Percentiles rank a stretch among this genome's conserved stretches.
phyloP scores from a whole-genome alignment of 2,888 invertebrate genomes.

The Heliconius ethilla region DNA sequence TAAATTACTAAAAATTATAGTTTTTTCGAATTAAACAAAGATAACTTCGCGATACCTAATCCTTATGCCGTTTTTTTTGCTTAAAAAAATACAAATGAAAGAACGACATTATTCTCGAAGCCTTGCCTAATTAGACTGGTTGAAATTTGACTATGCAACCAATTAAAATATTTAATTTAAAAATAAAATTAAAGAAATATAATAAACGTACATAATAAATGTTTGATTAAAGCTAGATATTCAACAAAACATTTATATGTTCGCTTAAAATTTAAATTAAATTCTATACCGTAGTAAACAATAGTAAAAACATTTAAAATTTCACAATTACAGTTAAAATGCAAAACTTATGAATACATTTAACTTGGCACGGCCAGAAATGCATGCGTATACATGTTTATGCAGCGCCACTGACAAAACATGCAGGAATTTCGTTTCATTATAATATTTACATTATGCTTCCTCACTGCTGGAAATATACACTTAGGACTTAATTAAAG shows the following conservation, averaged over 20 bases:
- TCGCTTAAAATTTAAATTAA: not conserved
- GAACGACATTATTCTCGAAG: not conserved
- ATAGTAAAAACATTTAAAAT: conserved; percentile 14
- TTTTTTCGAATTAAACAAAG: not conserved
- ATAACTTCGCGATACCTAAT: not conserved
- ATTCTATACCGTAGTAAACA: not conserved
- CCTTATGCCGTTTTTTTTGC: too few species aligned
- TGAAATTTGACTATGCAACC: too few species aligned
- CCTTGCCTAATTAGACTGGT: too few species aligned
- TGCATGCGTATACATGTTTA: conserved; percentile 42
- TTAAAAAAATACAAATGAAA: not conserved
- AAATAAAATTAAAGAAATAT: too few species aligned
- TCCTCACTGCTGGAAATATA: conserved; percentile 36
- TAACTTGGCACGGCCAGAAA: conserved; percentile 9
- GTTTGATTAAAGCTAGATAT: not conserved
- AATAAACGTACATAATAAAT: not conserved
- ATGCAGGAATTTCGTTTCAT: conserved; percentile 50
- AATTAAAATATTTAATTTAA: too few species aligned
- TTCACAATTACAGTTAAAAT: conserved; percentile 21
- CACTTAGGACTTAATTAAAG: conserved; percentile 33
- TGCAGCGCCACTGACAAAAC: conserved; percentile 48
- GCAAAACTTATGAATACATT: conserved; percentile 29
- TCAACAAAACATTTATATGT: not conserved
- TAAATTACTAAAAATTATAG: too few species aligned
- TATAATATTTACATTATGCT: conserved; percentile 45